Conservation (phyloP, 2,113 vertebrate species). For the Toxostoma redivivum region DNA sequence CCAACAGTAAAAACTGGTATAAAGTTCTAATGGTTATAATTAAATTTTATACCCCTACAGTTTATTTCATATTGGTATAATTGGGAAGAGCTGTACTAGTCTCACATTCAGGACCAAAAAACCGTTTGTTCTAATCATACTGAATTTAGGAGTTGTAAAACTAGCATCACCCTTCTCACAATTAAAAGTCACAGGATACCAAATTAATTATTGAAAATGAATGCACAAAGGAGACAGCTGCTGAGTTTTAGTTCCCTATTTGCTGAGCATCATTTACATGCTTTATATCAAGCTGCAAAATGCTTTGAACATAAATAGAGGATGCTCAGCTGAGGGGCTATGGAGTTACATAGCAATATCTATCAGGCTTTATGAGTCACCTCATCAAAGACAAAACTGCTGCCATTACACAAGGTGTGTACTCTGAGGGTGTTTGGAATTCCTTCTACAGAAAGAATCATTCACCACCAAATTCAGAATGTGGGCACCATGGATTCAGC, state of each 20-base stretch:
- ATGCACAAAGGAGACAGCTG: not conserved
- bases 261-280: not conserved
- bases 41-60: not conserved
- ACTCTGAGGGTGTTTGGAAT: rapidly evolving
- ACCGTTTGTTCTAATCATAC: not conserved
- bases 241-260: not conserved
- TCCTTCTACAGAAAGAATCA: not conserved
- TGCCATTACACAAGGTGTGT: not conserved
- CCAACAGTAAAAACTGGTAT: not conserved
- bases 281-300: not conserved
- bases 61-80: not conserved
- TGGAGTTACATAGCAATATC: not conserved
- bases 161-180: not conserved
- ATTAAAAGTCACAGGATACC: not conserved
- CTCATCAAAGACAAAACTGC: not conserved
- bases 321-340: not conserved
- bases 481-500: not conserved
- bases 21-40: not conserved
- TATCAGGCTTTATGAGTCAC: not conserved
- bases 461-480: not conserved
- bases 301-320: not conserved
- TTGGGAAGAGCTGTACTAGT: not conserved
- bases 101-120: not conserved
- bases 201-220: slow-evolving; percentile 16
- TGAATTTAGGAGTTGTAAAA: not conserved